These are phyloP conservation scores for Myrmecobius fasciatus DNA, from an alignment of 2,113 vertebrate species.

Conservation along the genomic window DNA sequence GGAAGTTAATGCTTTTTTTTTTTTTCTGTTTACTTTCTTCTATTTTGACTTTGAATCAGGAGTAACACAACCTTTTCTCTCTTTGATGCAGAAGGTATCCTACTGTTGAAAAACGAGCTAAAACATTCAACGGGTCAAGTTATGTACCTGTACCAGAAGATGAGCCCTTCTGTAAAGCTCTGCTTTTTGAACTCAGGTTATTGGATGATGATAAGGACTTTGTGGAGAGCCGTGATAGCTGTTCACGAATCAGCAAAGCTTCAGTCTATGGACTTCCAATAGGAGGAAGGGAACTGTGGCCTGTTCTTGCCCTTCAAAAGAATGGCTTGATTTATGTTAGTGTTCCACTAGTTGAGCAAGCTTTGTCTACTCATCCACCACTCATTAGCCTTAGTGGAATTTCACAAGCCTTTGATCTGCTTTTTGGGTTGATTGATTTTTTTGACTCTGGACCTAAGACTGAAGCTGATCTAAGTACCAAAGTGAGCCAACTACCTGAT, in stretches of 20 bases:
- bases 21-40: neutral
- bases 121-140: constrained; percentile 84
- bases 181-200: constrained; percentile 90
- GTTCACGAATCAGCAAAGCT: constrained; percentile 86
- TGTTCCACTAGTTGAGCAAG: constrained; percentile 90
- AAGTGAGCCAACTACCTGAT: constrained; percentile 86
- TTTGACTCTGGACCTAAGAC: constrained; percentile 85
- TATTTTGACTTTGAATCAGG: constrained; percentile 29
- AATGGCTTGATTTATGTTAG: constrained; percentile 88
- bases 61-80: constrained; percentile 44
- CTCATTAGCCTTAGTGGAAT: constrained; percentile 88
- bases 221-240: constrained; percentile 88
- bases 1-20: neutral
- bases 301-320: constrained; percentile 88
- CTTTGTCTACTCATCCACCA: constrained; percentile 86
- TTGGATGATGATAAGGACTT: constrained; percentile 85
- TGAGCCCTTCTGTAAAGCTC: constrained; percentile 85
- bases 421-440: constrained; percentile 89
- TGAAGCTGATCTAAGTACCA: constrained; percentile 84
- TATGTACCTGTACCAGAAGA: constrained; percentile 91
- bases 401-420: constrained; percentile 90
- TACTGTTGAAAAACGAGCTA: constrained; percentile 91
- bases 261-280: constrained; percentile 84
- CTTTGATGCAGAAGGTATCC: constrained; percentile 87
- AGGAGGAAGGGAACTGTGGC: constrained; percentile 88